These are phyloP conservation scores for Reticulitermes speratus DNA, from an alignment of 1,140 invertebrate species.

Conservation along the genomic window DNA sequence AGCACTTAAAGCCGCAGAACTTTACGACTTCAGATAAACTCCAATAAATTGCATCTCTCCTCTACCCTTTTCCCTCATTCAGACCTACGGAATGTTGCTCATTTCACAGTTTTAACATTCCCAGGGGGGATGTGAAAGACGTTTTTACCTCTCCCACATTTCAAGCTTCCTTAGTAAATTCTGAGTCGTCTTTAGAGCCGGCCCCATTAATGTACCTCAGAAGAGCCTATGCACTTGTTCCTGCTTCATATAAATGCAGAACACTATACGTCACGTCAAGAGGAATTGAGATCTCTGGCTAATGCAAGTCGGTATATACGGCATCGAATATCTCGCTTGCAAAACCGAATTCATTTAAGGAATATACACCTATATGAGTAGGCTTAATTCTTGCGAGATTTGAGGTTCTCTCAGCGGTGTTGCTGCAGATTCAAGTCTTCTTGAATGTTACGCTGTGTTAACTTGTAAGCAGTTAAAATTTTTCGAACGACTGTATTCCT, in stretches of 20 bases:
- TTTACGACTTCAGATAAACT: slow-evolving; percentile 13
- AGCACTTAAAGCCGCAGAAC: slow-evolving; percentile 10
- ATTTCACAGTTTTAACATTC: slow-evolving; percentile 14
- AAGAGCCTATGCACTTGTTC: background rate
- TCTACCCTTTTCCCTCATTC: background rate
- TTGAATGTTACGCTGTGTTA: no score
- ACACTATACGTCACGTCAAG: no score
- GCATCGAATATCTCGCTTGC: no score
- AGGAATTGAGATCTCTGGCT: no score
- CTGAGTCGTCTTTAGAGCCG: background rate
- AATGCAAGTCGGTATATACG: no score
- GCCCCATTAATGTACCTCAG: background rate
- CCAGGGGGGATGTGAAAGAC: background rate
- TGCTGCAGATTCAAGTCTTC: no score
- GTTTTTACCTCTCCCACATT: background rate
- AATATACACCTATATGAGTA: no score
- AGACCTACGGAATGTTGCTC: slow-evolving; percentile 3
- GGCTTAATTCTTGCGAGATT: no score
- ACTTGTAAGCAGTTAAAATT: no score
- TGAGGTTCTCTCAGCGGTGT: no score
- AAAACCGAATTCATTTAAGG: no score
- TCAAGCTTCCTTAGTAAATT: slow-evolving; percentile 5
- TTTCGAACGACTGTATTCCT: no score
- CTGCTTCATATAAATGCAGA: background rate
- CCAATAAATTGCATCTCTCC: slow-evolving; percentile 4